These are phyloP conservation scores for Caenorhabditis japonica DNA, from an alignment of 2,888 invertebrate species.

Conservation along the genomic window DNA sequence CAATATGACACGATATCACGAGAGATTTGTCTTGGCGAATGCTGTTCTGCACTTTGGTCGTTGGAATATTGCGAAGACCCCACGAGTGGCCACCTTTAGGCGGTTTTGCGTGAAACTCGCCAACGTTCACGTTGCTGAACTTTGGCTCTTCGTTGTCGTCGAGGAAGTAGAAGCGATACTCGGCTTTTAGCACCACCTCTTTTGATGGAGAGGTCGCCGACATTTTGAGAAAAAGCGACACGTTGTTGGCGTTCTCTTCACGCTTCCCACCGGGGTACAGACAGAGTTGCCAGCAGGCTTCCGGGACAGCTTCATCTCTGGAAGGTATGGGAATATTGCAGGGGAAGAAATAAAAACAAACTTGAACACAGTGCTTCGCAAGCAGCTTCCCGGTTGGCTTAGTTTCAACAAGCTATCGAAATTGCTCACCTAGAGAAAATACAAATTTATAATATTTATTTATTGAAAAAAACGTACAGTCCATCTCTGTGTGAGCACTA, in stretches of 20 bases:
- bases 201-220: slow-evolving; percentile 71
- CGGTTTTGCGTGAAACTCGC: slow-evolving; percentile 77
- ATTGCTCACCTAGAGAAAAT: slow-evolving; percentile 65
- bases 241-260: slow-evolving; percentile 75
- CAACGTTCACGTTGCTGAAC: slow-evolving; percentile 77
- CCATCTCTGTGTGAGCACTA: slow-evolving; percentile 76
- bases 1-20: slow-evolving; percentile 76
- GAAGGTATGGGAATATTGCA: no score
- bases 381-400: slow-evolving; percentile 74
- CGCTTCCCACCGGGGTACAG: slow-evolving; percentile 77
- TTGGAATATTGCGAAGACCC: slow-evolving; percentile 77
- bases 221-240: slow-evolving; percentile 77
- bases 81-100: slow-evolving; percentile 77
- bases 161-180: slow-evolving; percentile 77
- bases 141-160: slow-evolving; percentile 73
- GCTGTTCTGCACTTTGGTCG: slow-evolving; percentile 70
- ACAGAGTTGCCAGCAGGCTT: slow-evolving; percentile 77
- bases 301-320: slow-evolving; percentile 69
- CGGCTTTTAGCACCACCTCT: slow-evolving; percentile 77
- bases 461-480: no score
- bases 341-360: background rate
- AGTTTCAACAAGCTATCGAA: slow-evolving; percentile 74
- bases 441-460: slow-evolving; percentile 43
- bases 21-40: slow-evolving; percentile 74
- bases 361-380: slow-evolving; percentile 75